Percentiles rank a stretch among this genome's conserved stretches.
Evolutionary conservation across 2,888 invertebrate species (phyloP).

Genomic region (Pyralis farinalis): DNA sequence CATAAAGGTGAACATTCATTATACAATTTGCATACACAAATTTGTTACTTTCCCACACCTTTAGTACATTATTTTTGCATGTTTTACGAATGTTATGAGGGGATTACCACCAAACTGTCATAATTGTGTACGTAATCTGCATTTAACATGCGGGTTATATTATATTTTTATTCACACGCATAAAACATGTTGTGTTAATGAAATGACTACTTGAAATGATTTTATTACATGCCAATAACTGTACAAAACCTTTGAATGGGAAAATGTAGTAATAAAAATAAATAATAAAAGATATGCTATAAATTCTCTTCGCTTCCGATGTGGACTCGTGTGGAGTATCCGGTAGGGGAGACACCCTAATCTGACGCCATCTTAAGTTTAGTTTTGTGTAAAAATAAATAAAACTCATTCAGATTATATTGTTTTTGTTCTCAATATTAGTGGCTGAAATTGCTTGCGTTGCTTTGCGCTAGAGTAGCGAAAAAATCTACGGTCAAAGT

Average conservation of each 20-base stretch:
- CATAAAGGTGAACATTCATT: background rate
- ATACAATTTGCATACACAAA: background rate
- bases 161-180: constrained; percentile 3
- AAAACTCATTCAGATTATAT: constrained; percentile 32
- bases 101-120: background rate
- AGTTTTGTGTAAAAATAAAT: constrained; percentile 37
- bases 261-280: constrained; percentile 33
- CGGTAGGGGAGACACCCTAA: constrained; percentile 67
- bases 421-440: too few relatives aligned
- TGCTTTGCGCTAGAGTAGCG: background rate
- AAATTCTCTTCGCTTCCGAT: constrained; percentile 61
- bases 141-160: constrained; percentile 9
- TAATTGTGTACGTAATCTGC: background rate
- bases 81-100: background rate
- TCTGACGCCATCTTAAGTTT: constrained; percentile 61
- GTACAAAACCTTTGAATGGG: constrained; percentile 41
- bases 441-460: too few relatives aligned
- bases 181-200: constrained; percentile 8
- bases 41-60: background rate
- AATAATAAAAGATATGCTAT: constrained; percentile 53
- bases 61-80: background rate
- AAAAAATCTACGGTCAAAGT: too few relatives aligned
- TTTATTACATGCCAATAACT: constrained; percentile 41
- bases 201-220: constrained; percentile 3
- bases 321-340: constrained; percentile 44